These are phyloP conservation scores for Coilia nasus DNA, from an alignment of 2,797 vertebrate species.

Conservation along the genomic window DNA sequence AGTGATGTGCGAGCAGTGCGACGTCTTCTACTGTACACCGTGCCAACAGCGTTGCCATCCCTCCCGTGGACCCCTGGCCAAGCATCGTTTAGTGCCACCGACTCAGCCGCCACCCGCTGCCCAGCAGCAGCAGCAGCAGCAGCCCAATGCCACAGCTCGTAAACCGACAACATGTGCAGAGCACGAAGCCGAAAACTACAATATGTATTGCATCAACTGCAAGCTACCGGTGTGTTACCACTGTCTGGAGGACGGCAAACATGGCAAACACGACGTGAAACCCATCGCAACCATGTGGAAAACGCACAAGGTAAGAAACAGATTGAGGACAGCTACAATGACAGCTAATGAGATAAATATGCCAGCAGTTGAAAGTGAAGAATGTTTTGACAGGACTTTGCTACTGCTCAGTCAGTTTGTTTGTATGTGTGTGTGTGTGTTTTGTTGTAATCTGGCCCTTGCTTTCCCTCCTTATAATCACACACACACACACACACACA, in stretches of 20 bases:
- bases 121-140: constrained; percentile 58
- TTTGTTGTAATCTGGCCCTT: not conserved
- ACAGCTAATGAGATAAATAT: not conserved
- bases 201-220: constrained; percentile 92
- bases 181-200: constrained; percentile 92
- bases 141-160: constrained; percentile 61
- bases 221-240: constrained; percentile 85
- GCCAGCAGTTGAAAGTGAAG: not conserved
- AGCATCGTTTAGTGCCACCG: constrained; percentile 86
- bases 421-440: not conserved
- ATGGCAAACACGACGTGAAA: constrained; percentile 89
- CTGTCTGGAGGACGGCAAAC: constrained; percentile 91
- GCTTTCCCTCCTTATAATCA: not conserved
- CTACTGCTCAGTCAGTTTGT: not conserved
- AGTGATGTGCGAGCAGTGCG: constrained; percentile 94
- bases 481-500: too few species aligned
- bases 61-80: constrained; percentile 91
- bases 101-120: constrained; percentile 56
- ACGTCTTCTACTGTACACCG: constrained; percentile 88
- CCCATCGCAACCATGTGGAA: constrained; percentile 92
- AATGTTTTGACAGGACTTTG: not conserved
- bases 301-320: constrained; percentile 90
- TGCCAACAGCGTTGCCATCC: constrained; percentile 96
- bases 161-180: constrained; percentile 88
- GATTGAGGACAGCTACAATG: not conserved